Percentiles rank a stretch among this genome's conserved stretches.
Evolutionary conservation across 1,140 invertebrate genomes (phyloP).

Genomic region (Drosophila nigrodunni): DNA sequence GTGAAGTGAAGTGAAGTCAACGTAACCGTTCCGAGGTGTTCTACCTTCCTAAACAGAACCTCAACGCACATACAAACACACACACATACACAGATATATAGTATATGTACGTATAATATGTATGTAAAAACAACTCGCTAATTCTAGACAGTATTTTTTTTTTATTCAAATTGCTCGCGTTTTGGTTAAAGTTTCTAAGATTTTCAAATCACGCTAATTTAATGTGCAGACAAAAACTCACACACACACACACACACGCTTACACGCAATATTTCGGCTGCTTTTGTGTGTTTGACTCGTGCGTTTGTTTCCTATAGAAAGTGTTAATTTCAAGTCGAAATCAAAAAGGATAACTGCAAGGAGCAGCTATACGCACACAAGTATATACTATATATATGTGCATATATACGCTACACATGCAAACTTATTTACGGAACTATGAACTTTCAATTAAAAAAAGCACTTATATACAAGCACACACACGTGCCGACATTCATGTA

Average conservation of each 20-base stretch:
- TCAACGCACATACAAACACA: constrained; percentile 36
- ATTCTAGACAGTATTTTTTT: constrained; percentile 35
- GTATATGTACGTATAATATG: constrained; percentile 19
- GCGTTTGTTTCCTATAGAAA: constrained; percentile 18
- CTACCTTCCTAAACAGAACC: constrained; percentile 47
- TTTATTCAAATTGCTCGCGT: constrained; percentile 13
- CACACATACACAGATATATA: constrained; percentile 22
- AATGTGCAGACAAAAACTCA: constrained; percentile 1
- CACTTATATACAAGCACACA: constrained; percentile 9
- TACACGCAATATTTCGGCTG: constrained; percentile 3
- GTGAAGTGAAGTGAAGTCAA: constrained; percentile 53
- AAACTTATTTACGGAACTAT: constrained; percentile 2
- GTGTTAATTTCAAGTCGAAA: not conserved
- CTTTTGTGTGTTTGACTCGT: constrained; percentile 25
- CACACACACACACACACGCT: constrained; percentile 4
- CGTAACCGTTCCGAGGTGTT: constrained; percentile 63
- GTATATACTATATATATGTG: not conserved
- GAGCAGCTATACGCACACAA: constrained; percentile 6
- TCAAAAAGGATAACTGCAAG: constrained; percentile 23
- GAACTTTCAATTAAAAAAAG: constrained; percentile 9
- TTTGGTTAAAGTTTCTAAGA: constrained; percentile 16
- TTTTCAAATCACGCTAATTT: constrained; percentile 37
- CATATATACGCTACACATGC: not conserved
- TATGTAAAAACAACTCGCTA: constrained; percentile 21
- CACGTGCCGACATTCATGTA: constrained; percentile 1